A percentile compares a stretch with the other conserved stretches of the same genome.
phyloP scores from a whole-genome alignment of 1,140 invertebrate genomes.

The Cylas formicarius region DNA sequence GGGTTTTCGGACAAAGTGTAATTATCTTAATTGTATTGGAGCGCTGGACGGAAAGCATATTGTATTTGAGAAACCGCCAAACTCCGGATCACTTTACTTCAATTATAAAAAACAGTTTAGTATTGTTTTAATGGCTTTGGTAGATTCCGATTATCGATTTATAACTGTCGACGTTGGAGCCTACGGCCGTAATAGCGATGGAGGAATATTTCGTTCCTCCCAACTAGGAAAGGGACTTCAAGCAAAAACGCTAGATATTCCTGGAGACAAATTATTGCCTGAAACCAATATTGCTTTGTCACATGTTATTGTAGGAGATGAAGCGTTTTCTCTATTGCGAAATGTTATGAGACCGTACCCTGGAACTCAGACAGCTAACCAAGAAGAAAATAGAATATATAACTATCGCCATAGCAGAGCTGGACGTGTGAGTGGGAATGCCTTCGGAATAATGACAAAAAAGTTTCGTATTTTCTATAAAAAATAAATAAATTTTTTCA shows the following conservation, averaged over 20 bases:
- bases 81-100: slow-evolving; percentile 37
- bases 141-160: slow-evolving; percentile 45
- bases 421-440: slow-evolving; percentile 11
- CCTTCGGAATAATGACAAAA: slow-evolving; percentile 9
- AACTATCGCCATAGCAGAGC: slow-evolving; percentile 16
- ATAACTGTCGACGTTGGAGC: slow-evolving; percentile 42
- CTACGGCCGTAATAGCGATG: slow-evolving; percentile 40
- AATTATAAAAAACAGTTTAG: slow-evolving; percentile 43
- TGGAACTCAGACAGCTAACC: slow-evolving; percentile 15
- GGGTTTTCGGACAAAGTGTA: slow-evolving; percentile 1
- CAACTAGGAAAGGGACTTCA: slow-evolving; percentile 9
- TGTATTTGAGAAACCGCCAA: slow-evolving; percentile 25
- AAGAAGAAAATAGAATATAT: slow-evolving; percentile 15
- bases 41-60: slow-evolving; percentile 24
- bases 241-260: slow-evolving; percentile 1
- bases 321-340: slow-evolving; percentile 41
- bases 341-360: slow-evolving; percentile 45
- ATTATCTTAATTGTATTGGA: slow-evolving; percentile 22
- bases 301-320: slow-evolving; percentile 44
- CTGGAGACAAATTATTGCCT: slow-evolving; percentile 2
- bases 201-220: slow-evolving; percentile 28
- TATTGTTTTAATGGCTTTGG: slow-evolving; percentile 44
- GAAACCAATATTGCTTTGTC: slow-evolving; percentile 25
- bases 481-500: too few relatives aligned
- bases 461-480: slow-evolving; percentile 18